Evolutionary conservation across 2,113 vertebrate species (phyloP), one percentile per base, ranked within the genome.

Genomic region (Podarcis muralis): DNA sequence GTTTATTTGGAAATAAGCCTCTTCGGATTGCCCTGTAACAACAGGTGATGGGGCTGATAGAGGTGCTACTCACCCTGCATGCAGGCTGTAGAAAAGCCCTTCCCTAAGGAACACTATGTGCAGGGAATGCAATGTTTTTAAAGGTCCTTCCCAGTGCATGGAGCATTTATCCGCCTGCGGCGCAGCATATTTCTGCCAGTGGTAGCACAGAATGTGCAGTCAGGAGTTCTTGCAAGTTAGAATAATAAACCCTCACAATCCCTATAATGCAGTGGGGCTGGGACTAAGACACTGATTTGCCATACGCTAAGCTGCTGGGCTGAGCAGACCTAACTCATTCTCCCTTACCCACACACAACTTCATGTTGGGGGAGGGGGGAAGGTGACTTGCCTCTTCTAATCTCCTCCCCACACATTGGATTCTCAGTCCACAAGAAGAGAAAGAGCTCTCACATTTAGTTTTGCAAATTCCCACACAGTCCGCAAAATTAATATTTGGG

Each of bases 341-440:
- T 66, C 48, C 48, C 25, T 57, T 40, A 22, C 12, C 15, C 43
- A 48, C 27, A 25, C 27, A 48, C 66, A 83, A 35, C 1, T 18
- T 6, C 27, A 13, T n/a, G 0, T 2, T 16, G 12, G 71, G 30
- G 53, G 1, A 0, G 30, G 27, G 32, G 9, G 18, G 25, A 20
- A 1, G 53, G 30, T 4, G 20, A n/a, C 30, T 20, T 72, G 1
- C 16, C 40, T 4, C 5, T 53, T 53, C 68, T 72, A 32, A 72
- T 71, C 32, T 74, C 48, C 30, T 57, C 48, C 13, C 43, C 40
- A 71, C 43, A 53, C 48, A 53, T 12, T 15, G 35, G 25, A 59
- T 66, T 62, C n/a, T 57, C 37, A 6, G 40, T 4, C 53, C 9
- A 20, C 37, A 40, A 3, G 23, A 9, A 35, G 20, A 57, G n/a